Percentiles rank a stretch among this genome's conserved stretches.
phyloP scores from a whole-genome alignment of 2,113 vertebrate species.

The Podarcis raffonei region DNA sequence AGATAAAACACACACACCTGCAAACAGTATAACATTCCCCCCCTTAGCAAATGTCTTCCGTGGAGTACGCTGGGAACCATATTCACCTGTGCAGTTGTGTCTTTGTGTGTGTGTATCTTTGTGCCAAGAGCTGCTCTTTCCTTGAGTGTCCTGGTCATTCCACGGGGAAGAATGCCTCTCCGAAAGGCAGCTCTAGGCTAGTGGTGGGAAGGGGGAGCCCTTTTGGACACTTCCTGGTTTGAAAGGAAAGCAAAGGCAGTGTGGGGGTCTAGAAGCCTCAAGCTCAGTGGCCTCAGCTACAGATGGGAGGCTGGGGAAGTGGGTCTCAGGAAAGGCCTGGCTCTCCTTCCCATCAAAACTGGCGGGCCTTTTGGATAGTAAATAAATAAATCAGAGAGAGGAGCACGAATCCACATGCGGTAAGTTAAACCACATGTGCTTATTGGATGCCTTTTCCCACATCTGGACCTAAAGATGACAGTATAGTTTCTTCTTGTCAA shows the following conservation, averaged over 20 bases:
- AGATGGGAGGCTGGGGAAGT: not conserved
- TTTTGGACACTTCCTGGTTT: not conserved
- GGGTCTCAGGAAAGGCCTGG: not conserved
- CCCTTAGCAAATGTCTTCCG: no score
- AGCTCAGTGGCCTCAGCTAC: not conserved
- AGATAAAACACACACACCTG: no score
- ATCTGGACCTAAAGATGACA: not conserved
- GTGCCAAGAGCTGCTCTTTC: no score
- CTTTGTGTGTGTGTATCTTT: no score
- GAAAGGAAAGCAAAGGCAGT: not conserved
- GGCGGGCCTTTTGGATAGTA: not conserved
- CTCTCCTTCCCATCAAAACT: not conserved
- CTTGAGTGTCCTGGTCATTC: not conserved
- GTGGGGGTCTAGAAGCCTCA: not conserved
- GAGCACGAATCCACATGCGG: not conserved
- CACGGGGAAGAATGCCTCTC: not conserved
- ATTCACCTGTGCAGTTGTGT: not conserved
- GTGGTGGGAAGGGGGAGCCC: not conserved
- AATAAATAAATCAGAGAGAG: not conserved
- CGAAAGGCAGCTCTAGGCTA: not conserved
- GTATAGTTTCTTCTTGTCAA: not conserved
- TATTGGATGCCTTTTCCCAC: not conserved
- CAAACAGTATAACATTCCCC: no score
- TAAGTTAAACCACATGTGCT: conserved; percentile 10
- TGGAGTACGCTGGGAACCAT: no score